Base-by-base conservation (phyloP, 2,797 vertebrate genomes). In the Gadopsis bispinosus region DNA sequence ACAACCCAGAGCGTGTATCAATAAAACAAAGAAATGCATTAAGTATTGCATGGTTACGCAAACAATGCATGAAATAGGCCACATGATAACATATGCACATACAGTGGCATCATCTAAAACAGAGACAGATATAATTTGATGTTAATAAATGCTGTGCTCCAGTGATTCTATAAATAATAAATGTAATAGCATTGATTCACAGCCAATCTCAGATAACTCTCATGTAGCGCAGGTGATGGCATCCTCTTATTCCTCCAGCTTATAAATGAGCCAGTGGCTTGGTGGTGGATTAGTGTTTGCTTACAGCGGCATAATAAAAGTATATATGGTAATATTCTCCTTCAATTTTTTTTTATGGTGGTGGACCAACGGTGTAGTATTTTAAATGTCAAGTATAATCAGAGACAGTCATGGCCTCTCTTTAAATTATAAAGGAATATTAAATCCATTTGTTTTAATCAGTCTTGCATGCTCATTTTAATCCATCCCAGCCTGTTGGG, bases 221-320 rank as follows among this genome's bases (percentile, higher is more conserved):
- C 45, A 69, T 53, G 70, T 60, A 53, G 73, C 83, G 64, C 86
- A 89, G 78, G 75, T 91, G 87, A 83, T 62, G 69, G 65, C 12
- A 29, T 79, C 79, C 65, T 73, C 79, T 78, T 35, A 75, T 75
- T 83, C 55, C 77, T 80, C 70, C 60, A 45, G 62, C 29, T 86
- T 81, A 82, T 69, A 73, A 73, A 82, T 75, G 80, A 87, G 83
- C 84, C 55, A 33, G 53, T 79, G 84, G 78, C 82, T 79, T 69
- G 77, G 54, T 73, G 78, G 60, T 77, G 80, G 85, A 91, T 92
- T 84, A 87, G 77, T 69, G 86, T 82, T 89, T 87, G 77, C 83
- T 85, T 87, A 83, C 77, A 81, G 77, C 45, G 11, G 80, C 78
- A 80, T 86, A 74, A 80, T 83, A 68, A 81, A 83, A 62, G 58